phyloP scores from a whole-genome alignment of 2,797 vertebrate genomes.

The Epinephelus awoara region DNA sequence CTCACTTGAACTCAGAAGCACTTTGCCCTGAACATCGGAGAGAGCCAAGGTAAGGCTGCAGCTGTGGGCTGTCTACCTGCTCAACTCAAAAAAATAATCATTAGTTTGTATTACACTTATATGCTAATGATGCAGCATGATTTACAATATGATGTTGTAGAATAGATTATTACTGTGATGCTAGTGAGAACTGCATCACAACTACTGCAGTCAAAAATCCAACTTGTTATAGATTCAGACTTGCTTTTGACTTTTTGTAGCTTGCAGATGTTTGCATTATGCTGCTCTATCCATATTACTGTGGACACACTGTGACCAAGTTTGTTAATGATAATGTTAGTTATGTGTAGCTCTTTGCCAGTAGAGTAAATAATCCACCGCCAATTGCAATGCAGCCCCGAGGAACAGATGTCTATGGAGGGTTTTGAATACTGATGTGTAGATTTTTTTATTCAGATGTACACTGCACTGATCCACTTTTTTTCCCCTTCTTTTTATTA shows the following conservation, averaged over 20 bases:
- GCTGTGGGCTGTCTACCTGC: slow-evolving; percentile 18
- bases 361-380: slow-evolving; percentile 34
- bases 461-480: background rate
- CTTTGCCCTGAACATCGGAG: slow-evolving; percentile 43
- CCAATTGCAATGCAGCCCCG: slow-evolving; percentile 27
- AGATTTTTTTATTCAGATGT: background rate
- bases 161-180: background rate
- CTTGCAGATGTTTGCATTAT: slow-evolving; percentile 37
- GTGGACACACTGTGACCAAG: slow-evolving; percentile 23
- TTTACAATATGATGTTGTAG: slow-evolving; percentile 11
- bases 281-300: slow-evolving; percentile 16
- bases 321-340: slow-evolving; percentile 43
- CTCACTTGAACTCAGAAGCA: slow-evolving; percentile 40
- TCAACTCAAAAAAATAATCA: slow-evolving; percentile 31
- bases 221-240: background rate
- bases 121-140: background rate
- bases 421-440: slow-evolving; percentile 32
- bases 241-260: background rate
- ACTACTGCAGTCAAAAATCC: background rate
- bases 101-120: background rate
- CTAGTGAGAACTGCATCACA: background rate
- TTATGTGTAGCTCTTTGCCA: slow-evolving; percentile 37
- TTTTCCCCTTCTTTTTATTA: background rate
- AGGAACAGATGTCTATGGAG: slow-evolving; percentile 38
- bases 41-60: slow-evolving; percentile 70